Evolutionary conservation across 2,888 invertebrate genomes (phyloP), one percentile per base, ranked within the genome.

Genomic region (Rotaria magnacalcarata): DNA sequence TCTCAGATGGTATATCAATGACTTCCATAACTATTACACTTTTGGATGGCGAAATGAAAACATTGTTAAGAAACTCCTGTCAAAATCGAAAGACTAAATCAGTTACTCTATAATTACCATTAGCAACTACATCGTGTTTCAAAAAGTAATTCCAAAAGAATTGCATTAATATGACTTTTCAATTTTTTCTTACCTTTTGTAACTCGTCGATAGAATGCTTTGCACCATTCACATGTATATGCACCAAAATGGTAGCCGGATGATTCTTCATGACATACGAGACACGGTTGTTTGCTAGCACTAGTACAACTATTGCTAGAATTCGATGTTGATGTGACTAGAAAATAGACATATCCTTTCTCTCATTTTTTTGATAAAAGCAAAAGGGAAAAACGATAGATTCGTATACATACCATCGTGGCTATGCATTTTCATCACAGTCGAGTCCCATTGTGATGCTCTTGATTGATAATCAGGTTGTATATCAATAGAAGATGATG

Each of bases 241-340:
- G 75, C 75, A 47, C 75, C 75, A 80, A 80, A 80, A 80, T 80
- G 75, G 41, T 80, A 80, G 47, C 75, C 75, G 47, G 43, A 47
- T 11, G 75, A 80, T 24, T 80, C 75, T 21, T 80, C 75, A 47
- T 47, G 43, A 80, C 75, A 80, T 43, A 80, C 75, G 43, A 47
- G 75, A 80, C 75, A 80, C 14, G 75, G 75, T 80, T 80, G 75
- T 47, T 80, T 80, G 67, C 67, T 67, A 67, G 67, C 67, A 67
- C 67, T 67, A 67, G 67, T 67, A 67, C 67, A 34, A 67, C 67
- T 67, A 67, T 67, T 67, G 67, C 67, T 67, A 34, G 67, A 67
- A n/a, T 67, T 67, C 27, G 67, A 67, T 67, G 34, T 34, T 67
- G 67, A 67, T 67, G 67, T 67, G 67, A 67, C 67, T 67, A 67